A percentile compares a stretch with the other conserved stretches of the same genome.
phyloP scores from a whole-genome alignment of 2,113 vertebrate species.

The Plotosus lineatus region DNA sequence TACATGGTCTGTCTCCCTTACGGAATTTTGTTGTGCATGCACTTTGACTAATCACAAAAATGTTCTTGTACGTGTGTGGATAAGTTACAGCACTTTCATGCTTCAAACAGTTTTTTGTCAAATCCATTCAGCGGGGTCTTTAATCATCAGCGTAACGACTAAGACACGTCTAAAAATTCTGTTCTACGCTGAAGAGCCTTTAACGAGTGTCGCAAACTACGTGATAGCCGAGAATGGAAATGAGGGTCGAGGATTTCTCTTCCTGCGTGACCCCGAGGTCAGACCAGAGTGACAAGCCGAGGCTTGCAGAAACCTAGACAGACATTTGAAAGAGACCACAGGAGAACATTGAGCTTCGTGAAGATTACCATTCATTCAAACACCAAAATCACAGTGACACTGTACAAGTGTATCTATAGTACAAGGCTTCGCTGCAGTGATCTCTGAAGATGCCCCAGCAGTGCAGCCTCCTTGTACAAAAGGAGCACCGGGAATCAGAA shows the following conservation, averaged over 20 bases:
- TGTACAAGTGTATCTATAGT: constrained; percentile 9
- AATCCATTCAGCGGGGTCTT: no score
- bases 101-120: neutral
- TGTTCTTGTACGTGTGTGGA: neutral
- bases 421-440: constrained; percentile 1
- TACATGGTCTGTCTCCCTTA: no score
- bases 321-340: constrained; percentile 38
- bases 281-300: constrained; percentile 70
- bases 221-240: constrained; percentile 48
- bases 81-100: neutral
- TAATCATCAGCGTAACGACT: neutral
- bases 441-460: constrained; percentile 4
- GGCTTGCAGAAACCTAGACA: constrained; percentile 65
- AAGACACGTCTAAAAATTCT: neutral
- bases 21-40: neutral
- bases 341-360: neutral
- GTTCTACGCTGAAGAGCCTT: neutral
- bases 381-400: neutral
- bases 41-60: neutral
- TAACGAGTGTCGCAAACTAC: neutral
- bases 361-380: constrained; percentile 27
- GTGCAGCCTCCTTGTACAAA: constrained; percentile 12
- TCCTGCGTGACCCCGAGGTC: constrained; percentile 71
- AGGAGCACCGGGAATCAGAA: neutral
- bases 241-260: constrained; percentile 46